These are phyloP conservation scores for Tolmerus cingulatus DNA, from an alignment of 2,888 invertebrate genomes.

Conservation along the genomic window DNA sequence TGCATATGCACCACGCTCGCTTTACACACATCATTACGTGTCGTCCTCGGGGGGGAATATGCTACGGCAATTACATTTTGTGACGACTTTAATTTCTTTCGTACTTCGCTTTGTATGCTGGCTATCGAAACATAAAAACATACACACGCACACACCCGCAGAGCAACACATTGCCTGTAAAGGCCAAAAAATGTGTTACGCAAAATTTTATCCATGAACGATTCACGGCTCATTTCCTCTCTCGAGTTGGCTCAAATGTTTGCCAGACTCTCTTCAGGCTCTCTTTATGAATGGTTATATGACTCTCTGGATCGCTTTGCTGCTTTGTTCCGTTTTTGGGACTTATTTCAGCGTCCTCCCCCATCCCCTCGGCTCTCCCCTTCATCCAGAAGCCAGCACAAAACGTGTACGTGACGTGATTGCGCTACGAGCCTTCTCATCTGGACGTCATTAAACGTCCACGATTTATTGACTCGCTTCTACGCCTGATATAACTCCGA, in stretches of 20 bases:
- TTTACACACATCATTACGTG: not conserved
- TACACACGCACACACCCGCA: not conserved
- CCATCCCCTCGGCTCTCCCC: not conserved
- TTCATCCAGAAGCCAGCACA: not conserved
- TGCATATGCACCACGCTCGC: not conserved
- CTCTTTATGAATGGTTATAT: not conserved
- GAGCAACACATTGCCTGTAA: not conserved
- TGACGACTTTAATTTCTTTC: not conserved
- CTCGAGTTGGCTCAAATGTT: not conserved
- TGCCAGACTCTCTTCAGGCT: not conserved
- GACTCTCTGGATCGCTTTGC: not conserved
- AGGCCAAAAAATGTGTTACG: not conserved
- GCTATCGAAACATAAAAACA: not conserved
- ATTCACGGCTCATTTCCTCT: not conserved
- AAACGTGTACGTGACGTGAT: slow-evolving; percentile 25
- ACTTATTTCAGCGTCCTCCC: not conserved
- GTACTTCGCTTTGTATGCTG: not conserved
- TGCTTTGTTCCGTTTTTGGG: not conserved
- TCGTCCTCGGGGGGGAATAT: not conserved
- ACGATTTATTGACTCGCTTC: slow-evolving; percentile 5
- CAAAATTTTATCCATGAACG: not conserved
- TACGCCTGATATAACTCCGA: slow-evolving; percentile 2
- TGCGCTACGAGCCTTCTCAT: slow-evolving; percentile 1
- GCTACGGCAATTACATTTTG: not conserved
- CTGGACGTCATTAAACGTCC: slow-evolving; percentile 28